Conservation (phyloP, 2,113 vertebrate species). For the Nesogale talazaci region DNA sequence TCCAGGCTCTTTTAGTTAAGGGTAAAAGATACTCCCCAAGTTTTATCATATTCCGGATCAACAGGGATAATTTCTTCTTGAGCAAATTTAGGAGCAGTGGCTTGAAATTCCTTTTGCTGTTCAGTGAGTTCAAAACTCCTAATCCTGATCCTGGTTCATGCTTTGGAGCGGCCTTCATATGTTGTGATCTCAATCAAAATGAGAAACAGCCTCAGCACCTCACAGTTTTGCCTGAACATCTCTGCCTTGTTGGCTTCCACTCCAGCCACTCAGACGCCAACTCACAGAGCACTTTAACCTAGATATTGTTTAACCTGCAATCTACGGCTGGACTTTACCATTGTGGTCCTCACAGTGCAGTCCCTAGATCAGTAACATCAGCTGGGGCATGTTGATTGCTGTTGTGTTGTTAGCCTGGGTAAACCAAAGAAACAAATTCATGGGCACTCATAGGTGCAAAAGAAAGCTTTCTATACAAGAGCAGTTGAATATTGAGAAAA, state of each 20-base stretch:
- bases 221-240: no score
- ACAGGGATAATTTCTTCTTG: slow-evolving; percentile 93
- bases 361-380: not conserved
- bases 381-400: not conserved
- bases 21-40: slow-evolving; percentile 93
- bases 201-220: no score
- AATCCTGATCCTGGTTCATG: no score
- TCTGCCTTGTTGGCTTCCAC: no score
- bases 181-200: no score
- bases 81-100: slow-evolving; percentile 94
- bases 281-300: not conserved
- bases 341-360: not conserved
- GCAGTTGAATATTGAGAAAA: no score
- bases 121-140: slow-evolving; percentile 80
- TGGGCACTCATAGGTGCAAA: no score
- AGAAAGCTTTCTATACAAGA: no score
- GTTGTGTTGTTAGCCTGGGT: not conserved
- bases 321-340: not conserved
- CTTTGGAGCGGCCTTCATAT: no score
- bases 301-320: not conserved
- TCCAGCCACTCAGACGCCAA: no score
- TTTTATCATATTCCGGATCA: slow-evolving; percentile 91
- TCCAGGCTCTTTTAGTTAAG: slow-evolving; percentile 94
- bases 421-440: no score
- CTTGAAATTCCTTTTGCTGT: slow-evolving; percentile 96